Base-by-base conservation (phyloP, 2,113 vertebrate genomes). In the Neogobius melanostomus region DNA sequence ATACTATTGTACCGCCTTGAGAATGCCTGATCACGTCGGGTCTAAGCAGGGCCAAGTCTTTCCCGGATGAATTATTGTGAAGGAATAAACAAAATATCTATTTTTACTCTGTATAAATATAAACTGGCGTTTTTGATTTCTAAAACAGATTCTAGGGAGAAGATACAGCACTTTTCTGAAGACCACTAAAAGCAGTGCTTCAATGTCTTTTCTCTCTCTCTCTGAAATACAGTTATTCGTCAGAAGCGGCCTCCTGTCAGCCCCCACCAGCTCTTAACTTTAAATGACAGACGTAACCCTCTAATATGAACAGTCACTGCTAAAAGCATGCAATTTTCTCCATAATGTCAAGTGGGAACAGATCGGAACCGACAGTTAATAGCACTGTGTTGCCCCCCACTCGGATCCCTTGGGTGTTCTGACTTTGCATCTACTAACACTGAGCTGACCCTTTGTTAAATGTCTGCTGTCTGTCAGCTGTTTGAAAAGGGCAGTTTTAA, bases 241-340 rank as follows among this genome's bases (percentile, higher is more conserved):
- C 56, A 81, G 83, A 77, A 69, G 21, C 45, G 63, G 68, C 69
- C 76, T 83, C 46, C 82, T 71, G 82, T 75, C 78, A 68, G 82
- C 88, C 72, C 64, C 46, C 76, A 71, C 62, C 73, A 57, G 65
- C 76, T 73, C 83, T 66, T 43, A 67, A 75, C 68, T 85, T 75
- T 82, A 85, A 89, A 85, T 83, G 89, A 85, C 86, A 80, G 80
- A 71, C 83, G 72, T 83, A 82, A 82, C 82, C 80, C 85, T 82
- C 85, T 77, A 75, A 78, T 74, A 71, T 65, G 82, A 82, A 83
- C 86, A 66, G 74, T 75, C 72, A 2, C 74, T 4, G 80, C 82
- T 91, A 90, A 90, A 88, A 91, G 88, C 85, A 75, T 85, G 83
- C 88, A 79, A 91, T 90, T 88, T 91, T 83, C 87, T 81, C 72